These are phyloP conservation scores for Drosophila cognata DNA, from an alignment of 2,888 invertebrate genomes.

Conservation along the genomic window DNA sequence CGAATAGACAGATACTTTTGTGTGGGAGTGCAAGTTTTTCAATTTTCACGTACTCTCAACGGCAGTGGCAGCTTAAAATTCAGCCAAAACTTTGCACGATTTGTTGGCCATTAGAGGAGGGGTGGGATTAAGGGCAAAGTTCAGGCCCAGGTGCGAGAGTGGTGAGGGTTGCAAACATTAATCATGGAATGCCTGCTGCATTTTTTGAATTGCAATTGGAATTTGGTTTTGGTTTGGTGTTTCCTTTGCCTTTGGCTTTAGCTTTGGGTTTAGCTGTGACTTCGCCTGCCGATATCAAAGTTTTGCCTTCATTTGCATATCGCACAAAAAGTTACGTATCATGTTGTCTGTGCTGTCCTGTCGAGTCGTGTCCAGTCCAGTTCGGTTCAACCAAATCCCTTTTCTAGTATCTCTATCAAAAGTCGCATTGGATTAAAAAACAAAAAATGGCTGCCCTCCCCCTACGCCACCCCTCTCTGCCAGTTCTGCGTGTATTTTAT, in stretches of 20 bases:
- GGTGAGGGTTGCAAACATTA: conserved; percentile 42
- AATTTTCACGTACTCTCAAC: conserved; percentile 68
- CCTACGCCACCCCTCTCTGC: background rate
- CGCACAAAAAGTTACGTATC: conserved; percentile 71
- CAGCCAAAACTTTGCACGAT: conserved; percentile 68
- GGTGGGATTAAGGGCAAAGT: conserved; percentile 33
- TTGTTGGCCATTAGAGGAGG: conserved; percentile 56
- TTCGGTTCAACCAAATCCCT: conserved; percentile 45
- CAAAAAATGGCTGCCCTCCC: conserved; percentile 33
- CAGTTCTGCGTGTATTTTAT: background rate
- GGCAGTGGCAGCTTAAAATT: conserved; percentile 64
- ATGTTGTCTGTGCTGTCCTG: conserved; percentile 39
- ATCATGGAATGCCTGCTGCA: conserved; percentile 62
- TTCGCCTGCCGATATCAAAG: conserved; percentile 61
- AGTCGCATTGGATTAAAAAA: conserved; percentile 76
- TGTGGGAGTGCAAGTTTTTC: conserved; percentile 65
- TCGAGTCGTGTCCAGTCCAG: conserved; percentile 11
- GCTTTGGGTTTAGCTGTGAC: conserved; percentile 21
- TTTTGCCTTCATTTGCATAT: conserved; percentile 76
- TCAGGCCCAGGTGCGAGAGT: conserved; percentile 26
- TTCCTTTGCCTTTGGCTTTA: conserved; percentile 18
- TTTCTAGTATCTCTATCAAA: conserved; percentile 57
- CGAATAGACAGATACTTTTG: conserved; percentile 30
- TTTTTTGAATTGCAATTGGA: conserved; percentile 64
- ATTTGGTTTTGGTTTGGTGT: conserved; percentile 35